Evolutionary conservation across 2,888 invertebrate species (phyloP).

Genomic region (Trichopria drosophilae): DNA sequence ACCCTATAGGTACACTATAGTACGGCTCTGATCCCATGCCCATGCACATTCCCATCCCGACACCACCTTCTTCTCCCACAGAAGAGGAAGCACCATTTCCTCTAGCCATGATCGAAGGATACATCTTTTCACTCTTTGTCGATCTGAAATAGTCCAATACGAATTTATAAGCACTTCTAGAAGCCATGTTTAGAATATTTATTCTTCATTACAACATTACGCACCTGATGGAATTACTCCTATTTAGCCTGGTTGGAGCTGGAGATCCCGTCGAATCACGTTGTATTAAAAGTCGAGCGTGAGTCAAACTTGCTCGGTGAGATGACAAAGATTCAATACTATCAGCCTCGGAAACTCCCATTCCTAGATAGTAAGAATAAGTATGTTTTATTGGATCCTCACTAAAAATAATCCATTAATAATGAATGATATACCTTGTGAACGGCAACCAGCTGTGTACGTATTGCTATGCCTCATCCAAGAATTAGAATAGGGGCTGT

Average conservation of each 20-base stretch:
- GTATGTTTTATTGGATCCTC: neutral
- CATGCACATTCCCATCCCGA: too few relatives aligned
- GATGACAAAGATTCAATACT: conserved; percentile 80
- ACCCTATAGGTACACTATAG: conserved; percentile 78
- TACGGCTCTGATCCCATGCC: conserved; percentile 85
- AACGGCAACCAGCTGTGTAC: conserved; percentile 57
- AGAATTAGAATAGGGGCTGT: conserved; percentile 71
- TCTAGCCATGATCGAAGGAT: conserved; percentile 86
- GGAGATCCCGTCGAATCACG: conserved; percentile 61
- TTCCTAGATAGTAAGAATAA: conserved; percentile 41
- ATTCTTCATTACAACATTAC: conserved; percentile 33
- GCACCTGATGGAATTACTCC: conserved; percentile 92
- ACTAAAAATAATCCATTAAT: too few relatives aligned
- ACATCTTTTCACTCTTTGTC: conserved; percentile 92
- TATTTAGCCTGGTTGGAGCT: conserved; percentile 75
- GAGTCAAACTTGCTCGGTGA: conserved; percentile 77
- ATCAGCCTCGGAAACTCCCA: conserved; percentile 81
- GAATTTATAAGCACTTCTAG: too few relatives aligned
- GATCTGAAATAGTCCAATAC: conserved; percentile 74
- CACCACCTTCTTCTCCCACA: conserved; percentile 53
- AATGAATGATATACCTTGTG: conserved; percentile 45
- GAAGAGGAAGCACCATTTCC: conserved; percentile 60
- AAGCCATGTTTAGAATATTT: neutral
- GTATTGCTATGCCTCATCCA: conserved; percentile 81
- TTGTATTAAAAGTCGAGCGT: conserved; percentile 68